Evolutionary conservation across 2,888 invertebrate species (phyloP), one percentile per base, ranked within the genome.

Genomic region (Dione vanillae): DNA sequence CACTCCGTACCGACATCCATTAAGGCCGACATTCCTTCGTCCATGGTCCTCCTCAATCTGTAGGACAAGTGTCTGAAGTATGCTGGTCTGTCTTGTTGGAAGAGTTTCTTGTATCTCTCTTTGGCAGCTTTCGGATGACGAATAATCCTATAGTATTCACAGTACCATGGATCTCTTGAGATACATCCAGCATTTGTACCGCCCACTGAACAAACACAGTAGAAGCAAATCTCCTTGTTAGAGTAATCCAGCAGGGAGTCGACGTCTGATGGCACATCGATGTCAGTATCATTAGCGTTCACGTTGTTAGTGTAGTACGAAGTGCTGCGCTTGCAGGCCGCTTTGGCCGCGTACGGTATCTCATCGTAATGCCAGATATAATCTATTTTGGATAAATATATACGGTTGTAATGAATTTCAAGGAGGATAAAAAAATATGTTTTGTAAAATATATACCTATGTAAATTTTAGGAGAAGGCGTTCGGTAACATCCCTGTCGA

Each of bases 341-440:
- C 85, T 2, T 78, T 79, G 0, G 84, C 45, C 0, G 82, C 77
- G 79, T 89, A 90, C 0, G 92, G 91, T 11, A 92, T 89, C 75
- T 92, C 92, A 74, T 89, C 90, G 77, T 87, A 83, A 80, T 91
- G 90, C 90, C 90, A 92, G 62, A 92, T 77, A 76, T 86, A 86
- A 85, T 92, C 92, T 91, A 40, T 6, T 11, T 40, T 37, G n/a
- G n/a, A 54, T 37, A 54, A 37, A 56, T 12, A 16, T 56, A 37
- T 56, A 6, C 10, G 14, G 1, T 19, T 56, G 16, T 56, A 40
- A 11, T 35, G 16, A 54, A 54, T n/a, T 54, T 27, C 27, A 19
- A 1, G 19, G n/a, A n/a, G n/a, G n/a, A n/a, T n/a, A n/a, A n/a
- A n/a, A n/a, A n/a, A n/a, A n/a, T n/a, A n/a, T 47, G 2, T 10